phyloP scores from a whole-genome alignment of 2,797 vertebrate species.

The Peromyscus melanophrys region DNA sequence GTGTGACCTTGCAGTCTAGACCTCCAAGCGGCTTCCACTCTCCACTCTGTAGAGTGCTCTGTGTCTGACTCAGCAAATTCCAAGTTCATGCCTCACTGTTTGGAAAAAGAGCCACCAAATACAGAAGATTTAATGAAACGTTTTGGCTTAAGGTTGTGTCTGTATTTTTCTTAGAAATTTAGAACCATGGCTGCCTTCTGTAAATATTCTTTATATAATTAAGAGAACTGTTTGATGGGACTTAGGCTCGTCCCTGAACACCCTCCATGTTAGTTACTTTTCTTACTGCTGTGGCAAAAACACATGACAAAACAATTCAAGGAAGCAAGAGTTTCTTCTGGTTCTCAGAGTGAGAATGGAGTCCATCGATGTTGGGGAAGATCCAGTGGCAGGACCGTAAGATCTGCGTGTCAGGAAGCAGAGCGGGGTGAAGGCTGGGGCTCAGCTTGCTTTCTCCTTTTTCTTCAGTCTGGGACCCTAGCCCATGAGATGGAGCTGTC shows the following conservation, averaged over 20 bases:
- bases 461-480: not conserved
- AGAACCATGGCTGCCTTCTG: not conserved
- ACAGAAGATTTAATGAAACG: not conserved
- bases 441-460: not conserved
- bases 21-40: not conserved
- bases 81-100: not conserved
- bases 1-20: not conserved
- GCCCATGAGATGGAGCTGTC: not conserved
- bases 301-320: not conserved
- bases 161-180: not conserved
- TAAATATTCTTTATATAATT: not conserved
- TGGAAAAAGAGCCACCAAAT: not conserved
- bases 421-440: not conserved
- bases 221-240: not conserved
- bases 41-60: not conserved
- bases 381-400: not conserved
- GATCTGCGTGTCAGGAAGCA: not conserved
- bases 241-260: not conserved
- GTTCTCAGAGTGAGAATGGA: not conserved
- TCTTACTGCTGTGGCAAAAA: not conserved
- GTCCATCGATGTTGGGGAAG: not conserved
- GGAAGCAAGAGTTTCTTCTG: not conserved
- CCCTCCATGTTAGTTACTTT: not conserved
- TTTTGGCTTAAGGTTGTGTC: not conserved
- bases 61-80: not conserved